Evolutionary conservation across 2,888 invertebrate species (phyloP).

Genomic region (Hemistola chrysoprasaria): DNA sequence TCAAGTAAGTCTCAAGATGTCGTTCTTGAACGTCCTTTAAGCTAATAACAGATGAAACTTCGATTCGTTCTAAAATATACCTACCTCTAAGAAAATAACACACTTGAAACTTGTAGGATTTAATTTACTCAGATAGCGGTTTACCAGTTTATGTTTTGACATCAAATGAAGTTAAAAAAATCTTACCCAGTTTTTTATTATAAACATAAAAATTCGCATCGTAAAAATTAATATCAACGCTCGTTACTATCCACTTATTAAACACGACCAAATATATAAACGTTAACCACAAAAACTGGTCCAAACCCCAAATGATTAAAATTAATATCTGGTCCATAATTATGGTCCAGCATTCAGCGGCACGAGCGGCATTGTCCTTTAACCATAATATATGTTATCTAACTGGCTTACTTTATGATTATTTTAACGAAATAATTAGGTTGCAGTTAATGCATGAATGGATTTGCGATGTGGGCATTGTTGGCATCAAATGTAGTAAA

Average conservation of each 20-base stretch:
- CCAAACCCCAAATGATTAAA: constrained; percentile 28
- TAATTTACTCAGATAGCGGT: no score
- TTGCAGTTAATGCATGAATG: constrained; percentile 56
- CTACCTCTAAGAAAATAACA: no score
- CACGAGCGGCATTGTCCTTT: constrained; percentile 44
- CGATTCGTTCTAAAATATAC: no score
- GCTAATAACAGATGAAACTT: no score
- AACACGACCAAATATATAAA: constrained; percentile 1
- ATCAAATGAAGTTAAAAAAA: no score
- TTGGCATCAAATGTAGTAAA: constrained; percentile 50
- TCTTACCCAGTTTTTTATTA: no score
- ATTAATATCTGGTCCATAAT: constrained; percentile 42
- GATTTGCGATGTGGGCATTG: constrained; percentile 47
- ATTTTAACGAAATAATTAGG: constrained; percentile 73
- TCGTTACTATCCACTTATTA: constrained; percentile 15
- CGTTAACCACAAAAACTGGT: constrained; percentile 8
- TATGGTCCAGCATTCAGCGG: constrained; percentile 27
- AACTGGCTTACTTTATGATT: constrained; percentile 50
- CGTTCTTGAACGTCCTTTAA: no score
- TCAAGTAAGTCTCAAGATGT: no score
- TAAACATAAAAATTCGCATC: no score
- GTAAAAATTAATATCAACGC: constrained; percentile 3
- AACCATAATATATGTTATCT: constrained; percentile 11
- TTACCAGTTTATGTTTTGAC: no score
- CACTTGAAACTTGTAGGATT: no score